Conservation (phyloP, 2,113 vertebrate species). For the Hoplias malabaricus region DNA sequence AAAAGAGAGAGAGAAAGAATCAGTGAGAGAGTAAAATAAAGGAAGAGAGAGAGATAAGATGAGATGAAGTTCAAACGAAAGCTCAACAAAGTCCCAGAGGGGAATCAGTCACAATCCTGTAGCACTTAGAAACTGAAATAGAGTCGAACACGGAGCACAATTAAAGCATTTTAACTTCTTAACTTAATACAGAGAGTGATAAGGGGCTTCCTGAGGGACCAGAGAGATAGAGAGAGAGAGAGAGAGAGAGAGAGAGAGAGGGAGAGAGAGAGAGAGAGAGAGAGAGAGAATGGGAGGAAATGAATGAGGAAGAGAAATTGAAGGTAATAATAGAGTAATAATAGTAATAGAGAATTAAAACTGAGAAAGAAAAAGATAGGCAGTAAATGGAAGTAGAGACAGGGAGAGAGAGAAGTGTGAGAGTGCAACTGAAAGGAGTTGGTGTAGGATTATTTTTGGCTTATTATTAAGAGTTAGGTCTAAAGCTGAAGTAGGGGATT, state of each 20-base stretch:
- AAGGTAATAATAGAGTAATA: neutral
- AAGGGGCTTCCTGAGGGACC: constrained; percentile 66
- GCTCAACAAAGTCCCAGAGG: constrained; percentile 64
- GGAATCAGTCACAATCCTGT: constrained; percentile 70
- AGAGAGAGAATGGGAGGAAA: constrained; percentile 42
- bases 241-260: neutral
- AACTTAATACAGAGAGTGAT: constrained; percentile 72
- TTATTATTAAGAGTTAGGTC: too few species aligned
- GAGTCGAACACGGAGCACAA: constrained; percentile 68
- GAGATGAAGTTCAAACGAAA: constrained; percentile 59
- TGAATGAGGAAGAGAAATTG: constrained; percentile 33
- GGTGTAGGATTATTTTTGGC: too few species aligned
- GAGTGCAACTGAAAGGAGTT: neutral
- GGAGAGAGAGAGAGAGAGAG: neutral
- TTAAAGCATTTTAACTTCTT: constrained; percentile 76
- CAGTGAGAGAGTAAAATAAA: too few species aligned
- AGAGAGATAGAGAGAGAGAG: neutral
- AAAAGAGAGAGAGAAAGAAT: constrained; percentile 45
- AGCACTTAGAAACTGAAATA: constrained; percentile 72
- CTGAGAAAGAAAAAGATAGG: neutral
- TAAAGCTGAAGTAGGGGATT: too few species aligned
- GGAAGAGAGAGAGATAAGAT: constrained; percentile 57
- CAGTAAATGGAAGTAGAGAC: neutral
- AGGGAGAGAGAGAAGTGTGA: neutral
- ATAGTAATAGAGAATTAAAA: too few species aligned